Conservation (phyloP, 2,797 vertebrate species). For the Delichon dasypus region DNA sequence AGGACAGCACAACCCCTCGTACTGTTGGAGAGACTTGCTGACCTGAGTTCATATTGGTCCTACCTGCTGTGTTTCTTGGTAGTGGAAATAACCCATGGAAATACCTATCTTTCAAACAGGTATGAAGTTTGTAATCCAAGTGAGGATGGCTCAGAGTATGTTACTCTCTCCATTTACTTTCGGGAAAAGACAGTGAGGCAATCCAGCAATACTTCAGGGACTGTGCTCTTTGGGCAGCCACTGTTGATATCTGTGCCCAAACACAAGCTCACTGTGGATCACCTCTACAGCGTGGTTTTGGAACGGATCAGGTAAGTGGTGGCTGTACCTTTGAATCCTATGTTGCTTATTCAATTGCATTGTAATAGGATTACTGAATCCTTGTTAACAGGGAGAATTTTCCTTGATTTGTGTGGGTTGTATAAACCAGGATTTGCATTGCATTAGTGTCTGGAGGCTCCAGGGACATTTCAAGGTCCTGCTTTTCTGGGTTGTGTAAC, state of each 20-base stretch:
- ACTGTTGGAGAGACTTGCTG: neutral
- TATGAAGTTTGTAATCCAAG: slow-evolving; percentile 82
- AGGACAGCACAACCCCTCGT: neutral
- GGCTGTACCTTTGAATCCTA: neutral
- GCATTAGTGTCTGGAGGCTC: neutral
- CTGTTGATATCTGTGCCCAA: slow-evolving; percentile 89
- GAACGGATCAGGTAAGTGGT: slow-evolving; percentile 89
- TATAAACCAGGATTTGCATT: neutral
- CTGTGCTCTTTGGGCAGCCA: slow-evolving; percentile 91
- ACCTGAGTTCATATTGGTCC: neutral
- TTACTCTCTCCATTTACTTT: slow-evolving; percentile 93
- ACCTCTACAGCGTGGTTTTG: slow-evolving; percentile 86
- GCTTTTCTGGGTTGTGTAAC: neutral
- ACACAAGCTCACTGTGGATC: slow-evolving; percentile 86
- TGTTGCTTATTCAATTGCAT: fast-evolving
- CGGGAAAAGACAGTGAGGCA: slow-evolving; percentile 89
- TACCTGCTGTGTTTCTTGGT: neutral
- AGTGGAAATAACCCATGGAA: neutral
- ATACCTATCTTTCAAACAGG: slow-evolving; percentile 73
- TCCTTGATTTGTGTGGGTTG: neutral
- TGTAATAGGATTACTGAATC: neutral
- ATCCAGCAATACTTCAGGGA: slow-evolving; percentile 81
- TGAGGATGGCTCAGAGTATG: slow-evolving; percentile 79
- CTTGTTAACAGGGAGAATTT: neutral
- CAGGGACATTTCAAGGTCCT: neutral